These are phyloP conservation scores for Macrophya alboannulata DNA, from an alignment of 2,888 invertebrate species.

Conservation along the genomic window DNA sequence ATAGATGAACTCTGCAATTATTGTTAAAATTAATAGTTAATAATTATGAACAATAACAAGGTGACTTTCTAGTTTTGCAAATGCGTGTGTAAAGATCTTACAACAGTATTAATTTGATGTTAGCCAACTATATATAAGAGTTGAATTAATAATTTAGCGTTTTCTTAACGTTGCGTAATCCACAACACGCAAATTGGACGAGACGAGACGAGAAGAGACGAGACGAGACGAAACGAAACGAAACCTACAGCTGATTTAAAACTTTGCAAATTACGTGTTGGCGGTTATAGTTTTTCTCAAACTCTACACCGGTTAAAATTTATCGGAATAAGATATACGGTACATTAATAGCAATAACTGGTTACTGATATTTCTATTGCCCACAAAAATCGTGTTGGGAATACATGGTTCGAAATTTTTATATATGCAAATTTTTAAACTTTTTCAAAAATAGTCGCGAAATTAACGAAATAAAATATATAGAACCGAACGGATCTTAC, in stretches of 20 bases:
- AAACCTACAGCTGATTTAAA: neutral
- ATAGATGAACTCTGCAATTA: neutral
- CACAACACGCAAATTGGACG: neutral
- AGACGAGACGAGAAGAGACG: neutral
- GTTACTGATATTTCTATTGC: neutral
- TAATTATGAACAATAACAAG: neutral
- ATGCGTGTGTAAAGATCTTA: neutral
- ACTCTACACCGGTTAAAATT: slow-evolving; percentile 15
- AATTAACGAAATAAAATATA: neutral
- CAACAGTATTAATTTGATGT: neutral
- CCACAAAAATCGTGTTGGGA: neutral
- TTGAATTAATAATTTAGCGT: neutral
- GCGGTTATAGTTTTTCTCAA: neutral
- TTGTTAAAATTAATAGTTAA: neutral
- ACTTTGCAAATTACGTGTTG: neutral
- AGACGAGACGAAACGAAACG: neutral
- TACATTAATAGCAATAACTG: slow-evolving; percentile 33
- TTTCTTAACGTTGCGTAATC: slow-evolving; percentile 19
- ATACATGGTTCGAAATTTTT: neutral
- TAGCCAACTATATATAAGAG: slow-evolving; percentile 12
- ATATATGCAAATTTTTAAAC: neutral
- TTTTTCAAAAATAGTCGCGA: neutral
- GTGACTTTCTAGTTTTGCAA: neutral
- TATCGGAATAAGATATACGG: neutral
- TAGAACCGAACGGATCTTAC: neutral